phyloP scores from a whole-genome alignment of 2,888 invertebrate genomes.

The Augochlorella aurata region DNA sequence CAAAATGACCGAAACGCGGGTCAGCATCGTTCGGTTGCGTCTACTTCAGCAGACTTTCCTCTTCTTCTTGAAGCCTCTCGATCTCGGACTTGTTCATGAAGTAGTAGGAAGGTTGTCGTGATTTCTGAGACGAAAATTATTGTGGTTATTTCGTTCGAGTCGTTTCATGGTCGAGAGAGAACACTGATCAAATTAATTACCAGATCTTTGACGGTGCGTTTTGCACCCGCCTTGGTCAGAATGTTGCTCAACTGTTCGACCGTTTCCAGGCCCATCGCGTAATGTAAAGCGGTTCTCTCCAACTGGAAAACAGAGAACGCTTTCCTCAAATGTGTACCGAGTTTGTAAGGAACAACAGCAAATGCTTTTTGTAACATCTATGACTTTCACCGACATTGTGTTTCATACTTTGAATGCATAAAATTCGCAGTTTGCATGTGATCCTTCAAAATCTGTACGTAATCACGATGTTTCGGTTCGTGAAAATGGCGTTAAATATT shows the following conservation, averaged over 20 bases:
- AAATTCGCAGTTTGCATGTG: too few species aligned
- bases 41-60: constrained; percentile 83
- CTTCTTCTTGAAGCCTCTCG: constrained; percentile 91
- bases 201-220: constrained; percentile 91
- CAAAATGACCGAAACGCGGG: background rate
- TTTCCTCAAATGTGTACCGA: background rate
- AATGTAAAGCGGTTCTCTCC: constrained; percentile 93
- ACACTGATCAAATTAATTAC: constrained; percentile 76
- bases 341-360: background rate
- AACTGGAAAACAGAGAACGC: constrained; percentile 84
- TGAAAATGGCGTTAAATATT: too few species aligned
- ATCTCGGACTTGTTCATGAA: constrained; percentile 96
- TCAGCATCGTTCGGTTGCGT: constrained; percentile 15
- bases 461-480: too few species aligned
- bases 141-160: background rate
- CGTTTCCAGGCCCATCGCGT: constrained; percentile 94
- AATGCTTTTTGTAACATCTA: background rate
- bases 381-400: background rate
- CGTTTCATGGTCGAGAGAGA: too few species aligned
- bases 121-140: constrained; percentile 84
- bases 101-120: constrained; percentile 94
- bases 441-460: too few species aligned
- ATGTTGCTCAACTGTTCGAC: constrained; percentile 91
- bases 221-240: constrained; percentile 92
- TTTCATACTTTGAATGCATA: background rate